phyloP scores from a whole-genome alignment of 2,888 invertebrate species.

The Copidosoma aretas region DNA sequence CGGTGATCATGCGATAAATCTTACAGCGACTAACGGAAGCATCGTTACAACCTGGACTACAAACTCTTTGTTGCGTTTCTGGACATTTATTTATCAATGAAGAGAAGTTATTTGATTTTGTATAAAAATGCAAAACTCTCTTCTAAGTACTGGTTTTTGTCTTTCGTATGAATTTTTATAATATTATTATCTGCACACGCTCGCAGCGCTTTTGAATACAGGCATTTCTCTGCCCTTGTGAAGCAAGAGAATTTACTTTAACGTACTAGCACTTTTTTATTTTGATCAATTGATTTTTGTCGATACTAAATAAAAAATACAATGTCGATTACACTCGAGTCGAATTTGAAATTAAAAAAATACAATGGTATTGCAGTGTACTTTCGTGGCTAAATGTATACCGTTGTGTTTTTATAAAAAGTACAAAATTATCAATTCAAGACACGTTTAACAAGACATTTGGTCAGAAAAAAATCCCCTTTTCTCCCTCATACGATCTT shows the following conservation, averaged over 20 bases:
- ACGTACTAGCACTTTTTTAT: constrained; percentile 13
- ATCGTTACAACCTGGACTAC: constrained; percentile 25
- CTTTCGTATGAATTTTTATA: background rate
- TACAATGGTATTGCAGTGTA: constrained; percentile 24
- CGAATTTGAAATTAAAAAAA: no score
- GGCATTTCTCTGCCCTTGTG: background rate
- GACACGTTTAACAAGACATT: constrained; percentile 30
- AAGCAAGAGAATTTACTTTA: constrained; percentile 11
- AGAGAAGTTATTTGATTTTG: background rate
- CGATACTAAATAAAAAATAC: constrained; percentile 10
- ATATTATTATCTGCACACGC: background rate
- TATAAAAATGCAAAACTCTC: background rate
- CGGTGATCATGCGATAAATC: constrained; percentile 32
- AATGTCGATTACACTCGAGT: no score
- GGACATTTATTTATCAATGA: constrained; percentile 5
- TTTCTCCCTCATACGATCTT: constrained; percentile 1
- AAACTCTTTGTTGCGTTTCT: constrained; percentile 7
- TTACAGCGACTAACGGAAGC: constrained; percentile 41
- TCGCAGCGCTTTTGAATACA: background rate
- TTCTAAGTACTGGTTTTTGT: background rate
- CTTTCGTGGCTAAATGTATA: constrained; percentile 27
- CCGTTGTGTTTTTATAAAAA: constrained; percentile 27
- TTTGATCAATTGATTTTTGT: constrained; percentile 18
- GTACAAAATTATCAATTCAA: constrained; percentile 41
- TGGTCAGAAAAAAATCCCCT: constrained; percentile 28